phyloP scores from a whole-genome alignment of 2,113 vertebrate genomes.

The Stomatorhinus ivindoensis region DNA sequence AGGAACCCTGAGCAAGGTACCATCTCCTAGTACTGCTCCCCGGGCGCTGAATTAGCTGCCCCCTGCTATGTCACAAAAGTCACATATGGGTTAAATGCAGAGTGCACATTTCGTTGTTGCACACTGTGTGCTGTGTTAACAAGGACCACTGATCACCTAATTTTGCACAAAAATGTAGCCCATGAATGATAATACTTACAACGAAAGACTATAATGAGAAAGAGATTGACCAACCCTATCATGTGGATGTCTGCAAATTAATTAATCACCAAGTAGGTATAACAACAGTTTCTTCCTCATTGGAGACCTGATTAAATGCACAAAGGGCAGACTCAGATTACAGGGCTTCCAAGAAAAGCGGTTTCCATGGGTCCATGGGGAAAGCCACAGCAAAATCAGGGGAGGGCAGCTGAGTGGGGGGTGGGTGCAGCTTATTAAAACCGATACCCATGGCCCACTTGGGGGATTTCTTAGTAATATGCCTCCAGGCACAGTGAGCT shows the following conservation, averaged over 20 bases:
- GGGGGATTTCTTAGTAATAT: not conserved
- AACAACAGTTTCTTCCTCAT: not conserved
- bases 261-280: not conserved
- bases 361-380: not conserved
- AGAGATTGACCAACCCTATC: not conserved
- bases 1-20: too few relatives aligned
- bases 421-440: constrained; percentile 4
- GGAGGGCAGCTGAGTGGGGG: not conserved
- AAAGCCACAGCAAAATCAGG: not conserved
- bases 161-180: not conserved
- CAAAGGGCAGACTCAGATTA: not conserved
- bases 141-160: too few relatives aligned
- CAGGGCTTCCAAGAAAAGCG: not conserved
- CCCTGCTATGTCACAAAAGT: too few relatives aligned
- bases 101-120: too few relatives aligned
- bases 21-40: too few relatives aligned
- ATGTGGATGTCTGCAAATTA: not conserved
- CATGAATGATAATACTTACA: not conserved
- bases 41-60: too few relatives aligned
- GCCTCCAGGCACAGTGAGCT: constrained; percentile 8
- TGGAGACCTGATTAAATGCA: not conserved
- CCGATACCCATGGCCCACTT: not conserved
- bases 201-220: not conserved
- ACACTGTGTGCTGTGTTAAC: too few relatives aligned
- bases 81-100: too few relatives aligned